Conservation (phyloP, 2,113 vertebrate species). For the Zeus faber region DNA sequence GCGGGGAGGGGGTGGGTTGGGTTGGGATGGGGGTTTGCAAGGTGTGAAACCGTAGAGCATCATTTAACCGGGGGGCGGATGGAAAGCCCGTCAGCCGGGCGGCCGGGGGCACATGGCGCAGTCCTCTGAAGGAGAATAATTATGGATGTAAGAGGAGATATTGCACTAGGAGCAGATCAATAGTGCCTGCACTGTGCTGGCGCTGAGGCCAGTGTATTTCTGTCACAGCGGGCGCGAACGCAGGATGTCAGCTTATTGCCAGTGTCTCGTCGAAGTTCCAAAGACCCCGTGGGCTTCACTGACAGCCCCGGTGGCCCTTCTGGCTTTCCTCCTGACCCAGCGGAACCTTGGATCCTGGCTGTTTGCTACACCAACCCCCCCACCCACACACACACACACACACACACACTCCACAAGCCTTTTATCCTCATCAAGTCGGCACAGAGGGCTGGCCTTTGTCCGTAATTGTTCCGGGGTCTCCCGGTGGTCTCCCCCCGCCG, state of each 20-base stretch:
- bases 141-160: slow-evolving; percentile 68
- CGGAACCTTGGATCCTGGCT: slow-evolving; percentile 44
- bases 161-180: slow-evolving; percentile 65
- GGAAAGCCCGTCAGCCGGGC: slow-evolving; percentile 28
- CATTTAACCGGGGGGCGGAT: slow-evolving; percentile 57
- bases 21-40: slow-evolving; percentile 16
- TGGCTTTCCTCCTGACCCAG: slow-evolving; percentile 38
- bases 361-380: slow-evolving; percentile 4
- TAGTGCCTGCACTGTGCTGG: slow-evolving; percentile 57
- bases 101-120: slow-evolving; percentile 33
- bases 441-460: no score
- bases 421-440: slow-evolving; percentile 41
- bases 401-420: slow-evolving; percentile 42
- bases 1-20: neutral
- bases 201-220: slow-evolving; percentile 54
- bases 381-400: neutral
- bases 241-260: slow-evolving; percentile 62
- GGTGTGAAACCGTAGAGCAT: slow-evolving; percentile 61
- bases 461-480: neutral
- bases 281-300: slow-evolving; percentile 31
- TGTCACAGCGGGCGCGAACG: slow-evolving; percentile 58
- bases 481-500: neutral
- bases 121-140: slow-evolving; percentile 63
- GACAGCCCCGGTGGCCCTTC: slow-evolving; percentile 55
- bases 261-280: slow-evolving; percentile 52